Conservation (phyloP, 2,888 invertebrate species). For the Lottia gigantea region DNA sequence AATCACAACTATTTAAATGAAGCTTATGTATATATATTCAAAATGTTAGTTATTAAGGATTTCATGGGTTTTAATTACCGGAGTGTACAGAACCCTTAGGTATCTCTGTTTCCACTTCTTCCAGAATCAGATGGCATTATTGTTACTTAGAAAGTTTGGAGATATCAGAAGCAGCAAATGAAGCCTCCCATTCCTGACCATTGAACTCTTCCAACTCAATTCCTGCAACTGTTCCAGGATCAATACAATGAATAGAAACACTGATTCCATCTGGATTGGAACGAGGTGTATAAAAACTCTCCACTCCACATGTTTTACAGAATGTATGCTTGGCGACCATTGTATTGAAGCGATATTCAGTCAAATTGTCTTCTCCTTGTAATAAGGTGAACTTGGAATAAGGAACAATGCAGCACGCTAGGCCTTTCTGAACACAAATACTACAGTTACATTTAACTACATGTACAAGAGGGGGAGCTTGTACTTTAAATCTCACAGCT, state of each 20-base stretch:
- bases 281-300: constrained; percentile 72
- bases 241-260: constrained; percentile 67
- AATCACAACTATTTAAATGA: too few relatives aligned
- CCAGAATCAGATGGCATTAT: neutral
- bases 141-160: constrained; percentile 35
- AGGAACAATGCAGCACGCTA: constrained; percentile 70
- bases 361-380: constrained; percentile 67
- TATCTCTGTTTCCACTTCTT: too few relatives aligned
- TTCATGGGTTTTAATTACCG: too few relatives aligned
- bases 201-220: constrained; percentile 59
- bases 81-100: too few relatives aligned
- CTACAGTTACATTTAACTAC: constrained; percentile 70
- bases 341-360: constrained; percentile 70
- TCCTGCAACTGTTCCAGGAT: constrained; percentile 61
- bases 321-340: constrained; percentile 70
- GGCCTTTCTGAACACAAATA: constrained; percentile 71
- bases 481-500: constrained; percentile 67
- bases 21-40: too few relatives aligned
- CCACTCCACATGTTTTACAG: constrained; percentile 71
- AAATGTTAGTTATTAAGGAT: too few relatives aligned
- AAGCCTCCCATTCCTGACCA: constrained; percentile 66
- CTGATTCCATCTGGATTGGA: constrained; percentile 71
- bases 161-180: constrained; percentile 44
- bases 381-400: constrained; percentile 64
- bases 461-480: constrained; percentile 61